Conservation (phyloP, 2,888 invertebrate genomes). For the Hemistola chrysoprasaria region DNA sequence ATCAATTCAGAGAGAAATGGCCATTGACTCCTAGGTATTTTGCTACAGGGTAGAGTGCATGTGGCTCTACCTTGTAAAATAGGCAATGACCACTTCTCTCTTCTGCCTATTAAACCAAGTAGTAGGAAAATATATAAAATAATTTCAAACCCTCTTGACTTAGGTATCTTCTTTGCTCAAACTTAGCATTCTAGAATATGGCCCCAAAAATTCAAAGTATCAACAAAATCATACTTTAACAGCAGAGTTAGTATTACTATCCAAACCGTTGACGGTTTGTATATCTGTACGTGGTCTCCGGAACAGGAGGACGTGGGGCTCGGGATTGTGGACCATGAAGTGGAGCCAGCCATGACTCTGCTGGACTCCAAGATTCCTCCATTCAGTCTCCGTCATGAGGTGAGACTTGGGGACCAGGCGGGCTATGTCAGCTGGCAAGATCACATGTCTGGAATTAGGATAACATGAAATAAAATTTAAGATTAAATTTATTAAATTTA, state of each 20-base stretch:
- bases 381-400: conserved; percentile 96
- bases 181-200: conserved; percentile 1
- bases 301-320: conserved; percentile 94
- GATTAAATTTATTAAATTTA: not conserved
- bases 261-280: conserved; percentile 54
- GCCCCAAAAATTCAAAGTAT: not conserved
- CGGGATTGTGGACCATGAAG: conserved; percentile 95
- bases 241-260: conserved; percentile 49
- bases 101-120: too few species aligned
- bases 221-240: conserved; percentile 53
- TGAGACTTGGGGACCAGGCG: conserved; percentile 93
- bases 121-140: too few species aligned
- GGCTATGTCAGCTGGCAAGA: conserved; percentile 92
- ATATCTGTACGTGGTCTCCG: conserved; percentile 79
- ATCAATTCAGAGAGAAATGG: too few species aligned
- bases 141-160: too few species aligned
- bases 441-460: conserved; percentile 88
- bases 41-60: too few species aligned
- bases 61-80: too few species aligned
- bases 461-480: not conserved
- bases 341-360: conserved; percentile 94
- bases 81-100: too few species aligned
- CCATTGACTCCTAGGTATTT: too few species aligned
- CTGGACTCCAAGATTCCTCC: conserved; percentile 96
- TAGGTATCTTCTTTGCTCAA: too few species aligned